Evolutionary conservation across 2,888 invertebrate genomes (phyloP).

Genomic region (Stenotaenia linearis): DNA sequence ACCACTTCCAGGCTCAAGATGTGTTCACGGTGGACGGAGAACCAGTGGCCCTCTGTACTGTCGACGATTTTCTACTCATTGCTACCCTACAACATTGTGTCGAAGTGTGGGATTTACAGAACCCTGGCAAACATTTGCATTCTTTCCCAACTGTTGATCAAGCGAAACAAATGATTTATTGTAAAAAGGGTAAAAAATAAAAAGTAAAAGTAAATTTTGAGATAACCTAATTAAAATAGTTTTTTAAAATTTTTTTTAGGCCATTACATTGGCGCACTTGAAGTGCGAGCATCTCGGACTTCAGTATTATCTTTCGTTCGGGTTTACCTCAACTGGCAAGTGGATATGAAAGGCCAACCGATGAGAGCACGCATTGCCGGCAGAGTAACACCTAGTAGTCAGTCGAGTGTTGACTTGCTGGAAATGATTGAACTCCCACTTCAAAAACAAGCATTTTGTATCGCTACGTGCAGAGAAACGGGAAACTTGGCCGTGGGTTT

Average conservation of each 20-base stretch:
- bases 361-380: slow-evolving; percentile 68
- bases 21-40: slow-evolving; percentile 60
- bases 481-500: slow-evolving; percentile 49
- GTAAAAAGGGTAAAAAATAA: slow-evolving; percentile 55
- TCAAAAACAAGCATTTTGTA: slow-evolving; percentile 52
- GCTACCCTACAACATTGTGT: slow-evolving; percentile 55
- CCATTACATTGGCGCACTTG: slow-evolving; percentile 62
- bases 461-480: slow-evolving; percentile 44
- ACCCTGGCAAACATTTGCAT: slow-evolving; percentile 52
- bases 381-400: slow-evolving; percentile 63
- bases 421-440: slow-evolving; percentile 71
- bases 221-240: neutral
- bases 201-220: no score
- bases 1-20: slow-evolving; percentile 62
- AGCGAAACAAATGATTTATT: slow-evolving; percentile 61
- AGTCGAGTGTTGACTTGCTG: slow-evolving; percentile 54
- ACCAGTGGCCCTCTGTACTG: slow-evolving; percentile 59
- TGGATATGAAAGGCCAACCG: slow-evolving; percentile 48
- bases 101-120: slow-evolving; percentile 53
- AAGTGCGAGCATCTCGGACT: slow-evolving; percentile 53
- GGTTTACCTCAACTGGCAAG: slow-evolving; percentile 69
- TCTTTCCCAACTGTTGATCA: slow-evolving; percentile 68
- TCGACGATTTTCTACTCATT: slow-evolving; percentile 56
- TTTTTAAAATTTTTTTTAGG: slow-evolving; percentile 47
- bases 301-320: slow-evolving; percentile 55